These are phyloP conservation scores for Ophthalmotilapia sp. DNA, from an alignment of 2,113 vertebrate genomes.

Conservation along the genomic window DNA sequence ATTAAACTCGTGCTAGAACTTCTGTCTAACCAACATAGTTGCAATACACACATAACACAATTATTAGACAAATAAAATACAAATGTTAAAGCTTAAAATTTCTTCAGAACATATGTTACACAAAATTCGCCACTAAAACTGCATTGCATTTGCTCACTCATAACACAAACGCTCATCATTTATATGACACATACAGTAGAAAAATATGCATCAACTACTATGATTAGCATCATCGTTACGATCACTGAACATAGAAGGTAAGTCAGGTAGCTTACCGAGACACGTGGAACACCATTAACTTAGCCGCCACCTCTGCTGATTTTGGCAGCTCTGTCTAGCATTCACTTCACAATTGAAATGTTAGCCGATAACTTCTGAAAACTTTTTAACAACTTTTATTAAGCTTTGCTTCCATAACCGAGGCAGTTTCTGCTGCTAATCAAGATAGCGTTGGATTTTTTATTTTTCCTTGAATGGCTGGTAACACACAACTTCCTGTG, in stretches of 20 bases:
- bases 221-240: neutral
- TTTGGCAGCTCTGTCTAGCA: neutral
- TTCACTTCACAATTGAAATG: neutral
- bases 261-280: rapidly evolving
- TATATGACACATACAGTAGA: neutral
- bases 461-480: neutral
- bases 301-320: neutral
- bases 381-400: neutral
- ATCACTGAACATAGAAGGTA: neutral
- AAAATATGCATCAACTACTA: neutral
- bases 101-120: neutral
- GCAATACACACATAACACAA: neutral
- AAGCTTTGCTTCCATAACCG: neutral
- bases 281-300: neutral
- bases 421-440: neutral
- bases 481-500: neutral
- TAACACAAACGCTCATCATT: neutral
- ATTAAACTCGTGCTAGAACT: neutral
- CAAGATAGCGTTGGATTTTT: neutral
- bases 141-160: neutral
- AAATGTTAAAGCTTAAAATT: neutral
- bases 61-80: neutral
- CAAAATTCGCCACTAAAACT: neutral
- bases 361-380: neutral
- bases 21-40: neutral